A percentile compares a stretch with the other conserved stretches of the same genome.
Conservation (phyloP, 1,140 invertebrate genomes). For the Sycophaga agraensis region DNA sequence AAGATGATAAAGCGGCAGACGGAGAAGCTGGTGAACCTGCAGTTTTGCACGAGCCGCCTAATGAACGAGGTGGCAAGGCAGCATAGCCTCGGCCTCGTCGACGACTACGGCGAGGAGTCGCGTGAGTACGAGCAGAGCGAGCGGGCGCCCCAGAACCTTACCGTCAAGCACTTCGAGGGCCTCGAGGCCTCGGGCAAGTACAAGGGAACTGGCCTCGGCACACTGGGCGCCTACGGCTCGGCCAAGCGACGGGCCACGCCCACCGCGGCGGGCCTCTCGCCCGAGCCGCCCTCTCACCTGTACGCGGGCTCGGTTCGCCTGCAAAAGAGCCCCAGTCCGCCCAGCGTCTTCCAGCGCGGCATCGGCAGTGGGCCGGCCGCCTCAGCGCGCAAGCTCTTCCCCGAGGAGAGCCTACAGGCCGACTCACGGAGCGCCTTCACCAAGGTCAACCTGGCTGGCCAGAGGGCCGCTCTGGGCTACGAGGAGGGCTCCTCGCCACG, state of each 20-base stretch:
- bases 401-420: constrained; percentile 33
- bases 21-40: constrained; percentile 61
- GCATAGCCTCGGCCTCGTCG: neutral
- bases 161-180: constrained; percentile 45
- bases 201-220: constrained; percentile 34
- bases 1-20: constrained; percentile 70
- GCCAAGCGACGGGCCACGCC: constrained; percentile 47
- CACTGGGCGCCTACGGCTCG: constrained; percentile 42
- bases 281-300: constrained; percentile 41
- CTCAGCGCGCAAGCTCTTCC: constrained; percentile 22
- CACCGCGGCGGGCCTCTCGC: constrained; percentile 47
- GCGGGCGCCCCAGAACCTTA: constrained; percentile 43
- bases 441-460: constrained; percentile 64
- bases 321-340: constrained; percentile 46
- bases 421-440: constrained; percentile 72
- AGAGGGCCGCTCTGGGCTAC: constrained; percentile 41
- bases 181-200: constrained; percentile 31
- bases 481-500: constrained; percentile 63
- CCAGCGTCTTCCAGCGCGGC: constrained; percentile 35
- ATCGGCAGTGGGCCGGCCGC: no score
- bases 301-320: constrained; percentile 36
- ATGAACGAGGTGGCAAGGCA: constrained; percentile 19
- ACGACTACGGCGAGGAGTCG: constrained; percentile 21
- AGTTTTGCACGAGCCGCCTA: constrained; percentile 45
- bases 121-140: constrained; percentile 31